Evolutionary conservation across 1,140 invertebrate genomes (phyloP).

Genomic region (Argopecten irradians): DNA sequence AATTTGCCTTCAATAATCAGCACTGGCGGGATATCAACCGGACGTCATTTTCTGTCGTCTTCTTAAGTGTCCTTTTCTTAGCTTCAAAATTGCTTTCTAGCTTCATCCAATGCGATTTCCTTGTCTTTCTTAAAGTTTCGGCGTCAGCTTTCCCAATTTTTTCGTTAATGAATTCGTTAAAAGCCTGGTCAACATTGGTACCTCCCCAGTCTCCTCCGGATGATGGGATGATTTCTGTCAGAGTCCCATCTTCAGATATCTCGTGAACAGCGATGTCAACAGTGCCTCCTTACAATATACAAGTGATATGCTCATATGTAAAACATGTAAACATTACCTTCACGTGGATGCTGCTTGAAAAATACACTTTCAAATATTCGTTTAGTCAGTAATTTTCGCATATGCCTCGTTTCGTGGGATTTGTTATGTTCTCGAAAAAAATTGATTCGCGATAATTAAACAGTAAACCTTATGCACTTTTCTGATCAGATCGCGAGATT

Average conservation of each 20-base stretch:
- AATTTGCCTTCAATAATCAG: not conserved
- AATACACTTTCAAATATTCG: no score
- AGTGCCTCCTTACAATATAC: slow-evolving; percentile 20
- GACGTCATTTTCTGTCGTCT: not conserved
- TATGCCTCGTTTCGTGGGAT: no score
- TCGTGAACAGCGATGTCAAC: slow-evolving; percentile 35
- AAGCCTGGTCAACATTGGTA: slow-evolving; percentile 27
- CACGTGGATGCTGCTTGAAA: no score
- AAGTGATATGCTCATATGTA: not conserved
- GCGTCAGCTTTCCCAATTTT: not conserved
- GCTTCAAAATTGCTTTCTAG: slow-evolving; percentile 9
- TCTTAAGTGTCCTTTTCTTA: not conserved
- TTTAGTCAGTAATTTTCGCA: no score
- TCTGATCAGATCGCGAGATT: no score
- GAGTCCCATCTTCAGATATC: not conserved
- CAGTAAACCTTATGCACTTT: no score
- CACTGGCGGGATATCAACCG: not conserved
- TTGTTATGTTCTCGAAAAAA: no score
- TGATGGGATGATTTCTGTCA: slow-evolving; percentile 2
- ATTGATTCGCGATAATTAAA: no score
- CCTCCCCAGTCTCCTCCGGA: slow-evolving; percentile 36
- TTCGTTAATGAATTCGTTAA: not conserved
- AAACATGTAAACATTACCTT: no score
- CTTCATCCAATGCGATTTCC: not conserved
- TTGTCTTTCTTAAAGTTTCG: not conserved